These are phyloP conservation scores for Piliocolobus tephrosceles DNA, from an alignment of 2,113 vertebrate genomes.

Conservation along the genomic window DNA sequence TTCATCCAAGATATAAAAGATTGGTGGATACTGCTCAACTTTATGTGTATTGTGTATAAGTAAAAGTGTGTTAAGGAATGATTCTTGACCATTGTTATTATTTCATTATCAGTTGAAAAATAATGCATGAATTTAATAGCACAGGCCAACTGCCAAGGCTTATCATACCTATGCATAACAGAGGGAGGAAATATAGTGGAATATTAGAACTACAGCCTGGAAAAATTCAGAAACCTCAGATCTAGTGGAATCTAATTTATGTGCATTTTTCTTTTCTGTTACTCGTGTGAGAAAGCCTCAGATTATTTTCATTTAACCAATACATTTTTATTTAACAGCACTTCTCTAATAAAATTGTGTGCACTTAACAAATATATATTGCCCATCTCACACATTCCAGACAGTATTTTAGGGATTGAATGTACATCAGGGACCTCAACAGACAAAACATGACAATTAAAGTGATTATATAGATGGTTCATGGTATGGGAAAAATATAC, in stretches of 20 bases:
- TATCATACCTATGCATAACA: neutral
- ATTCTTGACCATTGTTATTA: neutral
- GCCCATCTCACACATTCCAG: neutral
- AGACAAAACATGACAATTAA: neutral
- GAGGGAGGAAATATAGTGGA: neutral
- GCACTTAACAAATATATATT: neutral
- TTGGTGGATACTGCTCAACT: neutral
- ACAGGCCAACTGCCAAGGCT: neutral
- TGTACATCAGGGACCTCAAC: neutral
- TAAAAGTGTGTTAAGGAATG: neutral
- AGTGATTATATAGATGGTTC: neutral
- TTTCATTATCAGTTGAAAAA: neutral
- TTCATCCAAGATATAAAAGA: neutral
- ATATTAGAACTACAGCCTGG: neutral
- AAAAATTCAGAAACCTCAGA: neutral
- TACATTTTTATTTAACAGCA: neutral
- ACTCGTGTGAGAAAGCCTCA: neutral
- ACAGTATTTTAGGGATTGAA: neutral
- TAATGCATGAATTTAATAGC: neutral
- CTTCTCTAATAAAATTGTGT: no score
- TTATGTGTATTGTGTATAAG: neutral
- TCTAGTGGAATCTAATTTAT: neutral
- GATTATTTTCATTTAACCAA: neutral
- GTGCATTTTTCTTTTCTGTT: slow-evolving; percentile 11
- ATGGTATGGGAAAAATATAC: neutral